Evolutionary conservation across 2,888 invertebrate species (phyloP), one percentile per base, ranked within the genome.

Genomic region (Nephrocerus scutellatus): DNA sequence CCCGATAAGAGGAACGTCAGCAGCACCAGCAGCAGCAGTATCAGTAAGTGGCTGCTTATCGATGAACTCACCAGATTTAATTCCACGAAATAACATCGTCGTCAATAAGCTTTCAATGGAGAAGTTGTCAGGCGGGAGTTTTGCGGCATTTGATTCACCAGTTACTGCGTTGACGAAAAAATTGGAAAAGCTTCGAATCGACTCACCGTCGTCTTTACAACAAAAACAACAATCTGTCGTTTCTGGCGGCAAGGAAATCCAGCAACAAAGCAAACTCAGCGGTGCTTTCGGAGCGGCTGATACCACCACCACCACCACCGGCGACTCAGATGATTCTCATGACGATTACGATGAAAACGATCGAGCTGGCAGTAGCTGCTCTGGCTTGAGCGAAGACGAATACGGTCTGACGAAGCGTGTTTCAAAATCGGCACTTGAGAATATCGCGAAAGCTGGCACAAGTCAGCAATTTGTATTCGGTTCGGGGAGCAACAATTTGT

Each of bases 401-500:
- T 30, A 72, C 43, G 71, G 47, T 62, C 57, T 26, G 72, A 77
- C 53, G 30, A 58, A 57, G 40, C 55, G 48, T 23, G 49, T 59
- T 45, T 74, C 79, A 7, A 74, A 74, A 52, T 66, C 72, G n/a
- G 77, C 80, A 8, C 64, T 80, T 34, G 80, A 80, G 57, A 76
- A 79, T 52, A 82, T 82, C 54, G 73, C 79, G 21, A 78, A 76
- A 61, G 80, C 79, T 40, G 79, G 82, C n/a, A 74, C 73, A 38
- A 75, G 77, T 13, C 72, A 80, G 52, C 75, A 79, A 44, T 82
- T 60, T 55, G 45, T 53, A 46, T 60, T 60, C 46, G 52, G 48
- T 38, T 41, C 38, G 15, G 38, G 39, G 18, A 51, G 34, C 12
- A 35, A 19, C n/a, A n/a, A 30, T 10, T 23, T 31, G 22, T 29